Percentiles rank a stretch among this genome's conserved stretches.
phyloP scores from a whole-genome alignment of 2,113 vertebrate genomes.

The Colinus virginianus region DNA sequence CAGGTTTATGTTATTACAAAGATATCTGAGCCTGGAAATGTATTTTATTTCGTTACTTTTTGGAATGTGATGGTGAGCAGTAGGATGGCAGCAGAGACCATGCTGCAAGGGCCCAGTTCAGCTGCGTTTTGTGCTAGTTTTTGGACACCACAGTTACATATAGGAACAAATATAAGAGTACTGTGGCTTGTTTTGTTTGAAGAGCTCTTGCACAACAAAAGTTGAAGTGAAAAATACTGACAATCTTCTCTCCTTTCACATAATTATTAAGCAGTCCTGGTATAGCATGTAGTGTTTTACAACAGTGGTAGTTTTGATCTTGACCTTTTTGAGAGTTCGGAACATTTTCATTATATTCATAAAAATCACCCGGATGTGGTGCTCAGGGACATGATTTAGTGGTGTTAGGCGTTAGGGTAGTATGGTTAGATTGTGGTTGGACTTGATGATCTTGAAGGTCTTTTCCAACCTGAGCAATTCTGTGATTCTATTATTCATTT shows the following conservation, averaged over 20 bases:
- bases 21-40: neutral
- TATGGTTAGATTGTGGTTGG: too few relatives aligned
- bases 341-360: neutral
- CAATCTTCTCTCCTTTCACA: neutral
- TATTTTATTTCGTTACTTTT: neutral
- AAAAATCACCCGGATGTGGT: too few relatives aligned
- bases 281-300: neutral
- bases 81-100: neutral
- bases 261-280: neutral
- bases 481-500: too few relatives aligned
- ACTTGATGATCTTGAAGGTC: too few relatives aligned
- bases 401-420: too few relatives aligned
- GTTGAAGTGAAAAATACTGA: neutral
- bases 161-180: neutral
- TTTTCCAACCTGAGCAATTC: too few relatives aligned
- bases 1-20: neutral
- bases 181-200: neutral
- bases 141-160: neutral
- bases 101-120: neutral
- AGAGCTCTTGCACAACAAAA: neutral
- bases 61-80: neutral
- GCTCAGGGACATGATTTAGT: too few relatives aligned
- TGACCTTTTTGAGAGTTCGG: neutral
- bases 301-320: neutral
- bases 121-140: neutral